Base-by-base conservation (phyloP, 53 echinoderm and acorn worm genomes). In the Echinometra lucunter region DNA sequence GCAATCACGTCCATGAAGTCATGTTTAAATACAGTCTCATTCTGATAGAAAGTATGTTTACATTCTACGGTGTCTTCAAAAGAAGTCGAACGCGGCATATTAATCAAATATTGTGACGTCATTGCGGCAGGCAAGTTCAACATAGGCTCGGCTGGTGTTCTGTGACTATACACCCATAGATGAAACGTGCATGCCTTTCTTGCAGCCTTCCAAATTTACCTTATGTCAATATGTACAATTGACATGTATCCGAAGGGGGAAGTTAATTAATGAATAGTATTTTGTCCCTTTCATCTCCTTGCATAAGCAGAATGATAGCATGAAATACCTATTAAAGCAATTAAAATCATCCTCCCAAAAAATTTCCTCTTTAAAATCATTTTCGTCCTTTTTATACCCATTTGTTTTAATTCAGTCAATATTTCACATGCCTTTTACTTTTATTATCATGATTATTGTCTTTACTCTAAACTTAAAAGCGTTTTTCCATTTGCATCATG, bases 61-160 rank as follows among this genome's bases (percentile, higher is more conserved):
- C 60, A 27, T 89, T 89, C 23, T 60, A 89, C 60, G 89, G 89
- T 89, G 89, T 57, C 89, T 60, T 89, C 89, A 89, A 89, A 89
- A 37, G 63, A 60, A 53, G 19, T 17, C 23, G 37, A 58, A 89
- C 49, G 58, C 60, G 89, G 60, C 37, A 60, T n/a, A 60, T 38
- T 60, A 57, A 89, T 89, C 89, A 89, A 89, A 89, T 89, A 89
- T 25, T 58, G 89, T 89, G 89, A 89, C 89, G 89, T 89, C 89
- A 89, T 23, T 58, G 89, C 89, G 58, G 89, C 35, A 19, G 12
- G 89, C 21, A 55, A 89, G 89, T 58, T 58, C 63, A 60, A 89
- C 63, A 89, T 58, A 12, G 89, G 89, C 89, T 60, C 19, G 58
- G 21, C 58, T n/a, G 13, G 23, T 37, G 53, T 53, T 11, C 0